These are phyloP conservation scores for Lepidochitona cinerea DNA, from an alignment of 2,888 invertebrate genomes.

Conservation along the genomic window DNA sequence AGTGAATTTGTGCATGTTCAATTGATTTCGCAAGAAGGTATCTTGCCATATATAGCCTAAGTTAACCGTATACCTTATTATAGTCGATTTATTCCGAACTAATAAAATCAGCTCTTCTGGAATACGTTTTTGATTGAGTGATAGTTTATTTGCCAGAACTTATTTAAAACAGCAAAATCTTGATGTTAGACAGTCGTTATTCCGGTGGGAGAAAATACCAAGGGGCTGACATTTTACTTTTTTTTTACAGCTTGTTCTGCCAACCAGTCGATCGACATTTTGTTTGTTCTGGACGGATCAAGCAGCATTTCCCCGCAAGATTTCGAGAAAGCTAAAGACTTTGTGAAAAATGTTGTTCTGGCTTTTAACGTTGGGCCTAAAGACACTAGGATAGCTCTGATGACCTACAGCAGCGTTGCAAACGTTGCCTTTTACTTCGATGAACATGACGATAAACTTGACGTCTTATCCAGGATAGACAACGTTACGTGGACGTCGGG, in stretches of 20 bases:
- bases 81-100: neutral
- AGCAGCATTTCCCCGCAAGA: slow-evolving; percentile 62
- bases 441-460: slow-evolving; percentile 26
- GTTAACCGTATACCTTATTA: neutral
- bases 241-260: slow-evolving; percentile 22
- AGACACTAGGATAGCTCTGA: slow-evolving; percentile 63
- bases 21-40: no score
- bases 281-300: slow-evolving; percentile 69
- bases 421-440: slow-evolving; percentile 58
- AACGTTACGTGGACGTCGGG: slow-evolving; percentile 3
- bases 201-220: no score
- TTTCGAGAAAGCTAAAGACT: slow-evolving; percentile 59
- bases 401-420: slow-evolving; percentile 67
- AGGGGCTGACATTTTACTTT: neutral
- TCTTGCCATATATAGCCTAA: no score
- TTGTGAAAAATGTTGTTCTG: slow-evolving; percentile 62
- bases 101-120: neutral
- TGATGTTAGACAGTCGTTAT: no score
- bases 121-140: neutral
- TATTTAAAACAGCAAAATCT: no score
- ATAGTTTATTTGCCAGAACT: no score
- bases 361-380: slow-evolving; percentile 63
- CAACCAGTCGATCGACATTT: slow-evolving; percentile 61
- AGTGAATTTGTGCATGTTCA: no score
- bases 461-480: slow-evolving; percentile 15